A percentile compares a stretch with the other conserved stretches of the same genome.
These are phyloP conservation scores for Drosophila paranaensis DNA, from an alignment of 2,888 invertebrate genomes.

Conservation along the genomic window DNA sequence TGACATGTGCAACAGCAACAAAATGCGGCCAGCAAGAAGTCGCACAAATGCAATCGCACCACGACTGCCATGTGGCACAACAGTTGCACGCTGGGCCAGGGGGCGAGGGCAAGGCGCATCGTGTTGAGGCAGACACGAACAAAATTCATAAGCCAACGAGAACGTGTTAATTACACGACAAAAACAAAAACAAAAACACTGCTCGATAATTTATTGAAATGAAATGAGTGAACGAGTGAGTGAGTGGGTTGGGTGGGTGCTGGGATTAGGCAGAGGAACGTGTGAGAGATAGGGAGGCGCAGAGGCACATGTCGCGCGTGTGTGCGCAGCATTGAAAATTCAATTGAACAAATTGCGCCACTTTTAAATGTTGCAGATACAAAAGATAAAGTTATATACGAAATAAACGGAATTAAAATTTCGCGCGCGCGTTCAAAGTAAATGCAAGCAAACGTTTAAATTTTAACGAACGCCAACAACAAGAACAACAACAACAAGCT, in stretches of 20 bases:
- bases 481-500: conserved; percentile 12
- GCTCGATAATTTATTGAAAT: conserved; percentile 62
- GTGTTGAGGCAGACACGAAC: conserved; percentile 17
- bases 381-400: conserved; percentile 44
- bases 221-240: conserved; percentile 26
- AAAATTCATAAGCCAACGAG: conserved; percentile 61
- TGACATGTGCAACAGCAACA: conserved; percentile 45
- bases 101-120: not conserved
- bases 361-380: conserved; percentile 49
- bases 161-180: conserved; percentile 71
- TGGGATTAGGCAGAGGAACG: not conserved
- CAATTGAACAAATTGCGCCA: conserved; percentile 36
- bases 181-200: conserved; percentile 10
- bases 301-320: conserved; percentile 33
- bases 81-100: not conserved
- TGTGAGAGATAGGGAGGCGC: not conserved
- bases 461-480: conserved; percentile 69
- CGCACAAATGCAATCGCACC: conserved; percentile 67
- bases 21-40: conserved; percentile 75
- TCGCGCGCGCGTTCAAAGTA: conserved; percentile 73
- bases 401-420: conserved; percentile 54
- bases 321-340: conserved; percentile 77
- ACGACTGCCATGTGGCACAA: conserved; percentile 26
- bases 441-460: conserved; percentile 69
- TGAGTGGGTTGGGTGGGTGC: conserved; percentile 1